Evolutionary conservation across 2,888 invertebrate species (phyloP).

Genomic region (Drosophila meridiana): DNA sequence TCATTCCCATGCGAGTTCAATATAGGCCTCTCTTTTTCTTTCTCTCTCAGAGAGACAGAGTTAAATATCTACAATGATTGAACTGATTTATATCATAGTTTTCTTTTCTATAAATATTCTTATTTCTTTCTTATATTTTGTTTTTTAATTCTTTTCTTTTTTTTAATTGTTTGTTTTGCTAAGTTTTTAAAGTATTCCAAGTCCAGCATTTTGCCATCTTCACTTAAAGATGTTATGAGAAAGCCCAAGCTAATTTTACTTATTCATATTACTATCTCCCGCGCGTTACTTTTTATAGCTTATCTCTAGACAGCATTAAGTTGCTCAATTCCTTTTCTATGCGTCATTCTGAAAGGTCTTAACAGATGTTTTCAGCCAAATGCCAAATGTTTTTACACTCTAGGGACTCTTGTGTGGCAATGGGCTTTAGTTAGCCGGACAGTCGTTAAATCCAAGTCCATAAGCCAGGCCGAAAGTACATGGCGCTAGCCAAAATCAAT

Average conservation of each 20-base stretch:
- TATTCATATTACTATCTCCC: background rate
- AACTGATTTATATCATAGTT: too few relatives aligned
- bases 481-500: slow-evolving; percentile 50
- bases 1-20: background rate
- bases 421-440: slow-evolving; percentile 18
- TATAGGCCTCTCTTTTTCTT: background rate
- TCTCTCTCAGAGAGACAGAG: too few relatives aligned
- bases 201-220: background rate
- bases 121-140: background rate
- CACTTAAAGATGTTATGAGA: background rate
- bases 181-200: background rate
- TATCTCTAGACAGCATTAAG: slow-evolving; percentile 5
- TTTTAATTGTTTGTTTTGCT: background rate
- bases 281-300: background rate
- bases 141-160: background rate
- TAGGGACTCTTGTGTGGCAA: slow-evolving; percentile 10
- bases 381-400: slow-evolving; percentile 17
- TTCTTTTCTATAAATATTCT: too few relatives aligned
- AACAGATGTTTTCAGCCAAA: slow-evolving; percentile 9
- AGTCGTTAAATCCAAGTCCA: slow-evolving; percentile 35
- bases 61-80: too few relatives aligned
- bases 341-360: slow-evolving; percentile 10
- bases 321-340: slow-evolving; percentile 9
- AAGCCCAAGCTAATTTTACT: background rate
- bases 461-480: slow-evolving; percentile 18